A percentile compares a stretch with the other conserved stretches of the same genome.
These are phyloP conservation scores for Amiota minor DNA, from an alignment of 2,888 invertebrate genomes.

Conservation along the genomic window DNA sequence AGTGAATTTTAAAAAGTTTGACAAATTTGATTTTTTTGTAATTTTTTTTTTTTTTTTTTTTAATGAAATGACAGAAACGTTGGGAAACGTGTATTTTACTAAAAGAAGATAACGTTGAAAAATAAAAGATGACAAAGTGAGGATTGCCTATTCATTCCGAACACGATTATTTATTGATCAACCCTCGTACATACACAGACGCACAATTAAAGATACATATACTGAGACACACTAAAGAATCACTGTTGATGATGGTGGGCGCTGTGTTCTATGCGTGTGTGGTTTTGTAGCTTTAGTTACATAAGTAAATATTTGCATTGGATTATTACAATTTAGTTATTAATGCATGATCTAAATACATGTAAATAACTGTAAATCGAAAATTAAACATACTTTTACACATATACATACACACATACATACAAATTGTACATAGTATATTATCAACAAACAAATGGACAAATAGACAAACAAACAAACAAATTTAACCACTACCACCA, in stretches of 20 bases:
- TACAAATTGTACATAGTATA: not conserved
- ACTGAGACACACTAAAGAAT: no score
- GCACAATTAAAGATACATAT: no score
- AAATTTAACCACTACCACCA: no score
- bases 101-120: no score
- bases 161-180: no score
- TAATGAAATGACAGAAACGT: not conserved
- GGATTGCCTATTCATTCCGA: no score
- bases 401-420: not conserved
- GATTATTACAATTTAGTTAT: conserved; percentile 56
- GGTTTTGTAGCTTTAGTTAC: not conserved
- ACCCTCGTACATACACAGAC: no score
- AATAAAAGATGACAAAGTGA: no score
- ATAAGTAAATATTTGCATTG: conserved; percentile 52
- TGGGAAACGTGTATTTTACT: no score
- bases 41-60: not conserved
- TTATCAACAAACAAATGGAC: not conserved
- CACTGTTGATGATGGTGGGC: no score
- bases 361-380: conserved; percentile 61
- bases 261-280: no score
- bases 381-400: conserved; percentile 41
- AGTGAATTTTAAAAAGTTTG: not conserved
- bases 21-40: not conserved
- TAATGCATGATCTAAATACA: conserved; percentile 46
- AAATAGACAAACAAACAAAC: not conserved